phyloP scores from a whole-genome alignment of 2,797 vertebrate genomes.

The Cottoperca gobio region DNA sequence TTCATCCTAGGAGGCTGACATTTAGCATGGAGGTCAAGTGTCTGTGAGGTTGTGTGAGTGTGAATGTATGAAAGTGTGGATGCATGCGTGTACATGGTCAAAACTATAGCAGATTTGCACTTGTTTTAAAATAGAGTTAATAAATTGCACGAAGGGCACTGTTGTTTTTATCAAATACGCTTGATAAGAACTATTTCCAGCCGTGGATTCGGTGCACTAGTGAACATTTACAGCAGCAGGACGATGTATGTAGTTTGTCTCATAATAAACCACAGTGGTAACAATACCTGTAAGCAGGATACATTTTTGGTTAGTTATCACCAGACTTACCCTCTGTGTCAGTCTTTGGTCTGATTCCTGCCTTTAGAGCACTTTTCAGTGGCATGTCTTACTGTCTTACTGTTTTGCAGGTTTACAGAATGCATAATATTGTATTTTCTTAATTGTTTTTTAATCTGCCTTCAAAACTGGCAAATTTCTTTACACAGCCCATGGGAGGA shows the following conservation, averaged over 20 bases:
- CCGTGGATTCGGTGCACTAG: neutral
- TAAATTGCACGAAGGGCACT: neutral
- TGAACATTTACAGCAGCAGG: too few relatives aligned
- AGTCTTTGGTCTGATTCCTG: neutral
- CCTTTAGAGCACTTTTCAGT: neutral
- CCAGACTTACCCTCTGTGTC: neutral
- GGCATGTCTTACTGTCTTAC: neutral
- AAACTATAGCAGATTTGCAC: neutral
- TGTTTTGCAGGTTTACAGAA: neutral
- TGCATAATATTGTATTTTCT: neutral
- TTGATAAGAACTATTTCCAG: neutral
- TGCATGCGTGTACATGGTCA: neutral
- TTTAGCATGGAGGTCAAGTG: neutral
- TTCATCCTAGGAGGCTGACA: neutral
- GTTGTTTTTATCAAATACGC: neutral
- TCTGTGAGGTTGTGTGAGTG: neutral
- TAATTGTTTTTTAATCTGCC: slow-evolving; percentile 24
- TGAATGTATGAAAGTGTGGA: neutral
- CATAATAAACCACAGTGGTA: neutral
- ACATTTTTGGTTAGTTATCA: neutral
- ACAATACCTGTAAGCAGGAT: neutral
- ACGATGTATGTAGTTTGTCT: neutral
- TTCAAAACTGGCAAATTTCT: slow-evolving; percentile 26
- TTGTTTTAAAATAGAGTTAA: neutral
- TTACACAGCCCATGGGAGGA: slow-evolving; percentile 27